A percentile compares a stretch with the other conserved stretches of the same genome.
Conservation (phyloP, 2,113 vertebrate genomes). For the Heterochromis multidens region DNA sequence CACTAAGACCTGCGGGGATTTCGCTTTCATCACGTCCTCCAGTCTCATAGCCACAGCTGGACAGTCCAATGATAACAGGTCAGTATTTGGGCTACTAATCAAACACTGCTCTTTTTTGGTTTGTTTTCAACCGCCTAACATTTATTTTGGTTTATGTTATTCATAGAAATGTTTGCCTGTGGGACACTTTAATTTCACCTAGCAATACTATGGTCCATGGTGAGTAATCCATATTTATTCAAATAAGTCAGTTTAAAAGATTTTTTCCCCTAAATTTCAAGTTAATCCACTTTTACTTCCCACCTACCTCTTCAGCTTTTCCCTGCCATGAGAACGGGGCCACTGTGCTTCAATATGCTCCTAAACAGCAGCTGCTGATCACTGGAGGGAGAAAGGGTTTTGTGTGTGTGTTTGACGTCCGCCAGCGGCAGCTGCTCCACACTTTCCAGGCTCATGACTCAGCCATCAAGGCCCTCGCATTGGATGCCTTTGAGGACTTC, state of each 20-base stretch:
- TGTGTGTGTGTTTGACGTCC: conserved; percentile 92
- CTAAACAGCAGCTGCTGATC: conserved; percentile 91
- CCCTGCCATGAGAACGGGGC: conserved; percentile 94
- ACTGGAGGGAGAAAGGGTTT: conserved; percentile 93
- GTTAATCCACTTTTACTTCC: neutral
- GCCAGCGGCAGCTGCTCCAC: conserved; percentile 90
- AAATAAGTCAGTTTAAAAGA: neutral
- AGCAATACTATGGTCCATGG: conserved; percentile 87
- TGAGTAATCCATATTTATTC: conserved; percentile 54
- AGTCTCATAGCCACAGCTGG: conserved; percentile 95
- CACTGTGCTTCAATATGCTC: conserved; percentile 94
- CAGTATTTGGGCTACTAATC: neutral
- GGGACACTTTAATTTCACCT: conserved; percentile 89
- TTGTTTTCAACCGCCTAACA: neutral
- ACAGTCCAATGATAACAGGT: conserved; percentile 96
- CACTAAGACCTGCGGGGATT: conserved; percentile 92
- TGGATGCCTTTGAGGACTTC: conserved; percentile 90
- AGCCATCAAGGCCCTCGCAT: conserved; percentile 89
- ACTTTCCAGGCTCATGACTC: conserved; percentile 98
- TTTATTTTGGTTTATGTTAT: neutral
- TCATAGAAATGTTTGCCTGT: conserved; percentile 89
- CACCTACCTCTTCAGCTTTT: conserved; percentile 78
- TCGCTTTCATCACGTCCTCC: conserved; percentile 95
- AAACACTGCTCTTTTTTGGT: neutral
- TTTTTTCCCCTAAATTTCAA: neutral